These are phyloP conservation scores for Drosophila nasuta DNA, from an alignment of 1,140 invertebrate species.

Conservation along the genomic window DNA sequence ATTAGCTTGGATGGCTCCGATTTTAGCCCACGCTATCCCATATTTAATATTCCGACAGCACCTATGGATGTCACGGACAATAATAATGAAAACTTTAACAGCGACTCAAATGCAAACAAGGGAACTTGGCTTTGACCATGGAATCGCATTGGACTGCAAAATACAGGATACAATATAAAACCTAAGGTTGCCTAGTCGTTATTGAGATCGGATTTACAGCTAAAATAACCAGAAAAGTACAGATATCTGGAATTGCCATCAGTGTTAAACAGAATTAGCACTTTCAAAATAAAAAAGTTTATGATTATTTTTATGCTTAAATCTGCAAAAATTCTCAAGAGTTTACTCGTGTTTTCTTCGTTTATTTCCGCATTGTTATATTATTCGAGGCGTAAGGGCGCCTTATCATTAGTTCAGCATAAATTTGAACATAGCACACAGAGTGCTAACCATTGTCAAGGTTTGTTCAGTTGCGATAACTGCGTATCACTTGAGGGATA, in stretches of 20 bases:
- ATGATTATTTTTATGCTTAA: not conserved
- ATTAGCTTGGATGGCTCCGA: slow-evolving; percentile 55
- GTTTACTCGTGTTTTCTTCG: not conserved
- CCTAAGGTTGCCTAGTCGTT: not conserved
- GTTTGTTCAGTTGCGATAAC: slow-evolving; percentile 27
- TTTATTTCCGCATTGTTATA: not conserved
- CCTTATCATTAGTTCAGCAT: slow-evolving; percentile 44
- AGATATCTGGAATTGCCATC: not conserved
- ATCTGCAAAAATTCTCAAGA: not conserved
- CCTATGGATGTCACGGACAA: slow-evolving; percentile 32
- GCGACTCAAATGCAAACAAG: slow-evolving; percentile 51
- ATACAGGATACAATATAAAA: slow-evolving; percentile 5
- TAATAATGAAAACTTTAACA: slow-evolving; percentile 39
- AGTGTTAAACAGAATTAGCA: not conserved
- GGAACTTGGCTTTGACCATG: slow-evolving; percentile 64
- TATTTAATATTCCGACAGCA: slow-evolving; percentile 69
- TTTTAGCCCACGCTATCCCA: slow-evolving; percentile 71
- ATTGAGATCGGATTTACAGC: not conserved
- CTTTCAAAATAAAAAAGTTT: not conserved
- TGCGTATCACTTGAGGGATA: not conserved
- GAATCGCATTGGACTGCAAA: not conserved
- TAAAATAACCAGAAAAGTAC: not conserved
- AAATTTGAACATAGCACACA: slow-evolving; percentile 3
- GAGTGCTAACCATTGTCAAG: slow-evolving; percentile 52
- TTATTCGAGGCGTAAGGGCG: not conserved